Evolutionary conservation across 2,797 vertebrate species (phyloP), one percentile per base, ranked within the genome.

Genomic region (Parauchenoglanis punctatus): DNA sequence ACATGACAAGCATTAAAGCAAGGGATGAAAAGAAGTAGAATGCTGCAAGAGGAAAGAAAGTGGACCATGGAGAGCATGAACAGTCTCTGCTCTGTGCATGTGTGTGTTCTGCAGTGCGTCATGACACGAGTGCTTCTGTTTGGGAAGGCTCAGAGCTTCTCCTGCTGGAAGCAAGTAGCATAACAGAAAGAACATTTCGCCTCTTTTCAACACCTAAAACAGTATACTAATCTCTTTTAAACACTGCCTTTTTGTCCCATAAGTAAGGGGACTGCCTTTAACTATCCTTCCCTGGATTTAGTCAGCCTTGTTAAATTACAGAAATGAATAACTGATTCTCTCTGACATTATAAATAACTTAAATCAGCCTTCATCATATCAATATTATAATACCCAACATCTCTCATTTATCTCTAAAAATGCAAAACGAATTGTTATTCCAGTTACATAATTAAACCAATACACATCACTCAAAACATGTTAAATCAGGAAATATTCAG

Each of bases 151-250:
- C 73, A 52, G 89, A 91, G 90, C 91, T 90, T 88, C 91, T 87
- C 92, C 92, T 92, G 87, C 90, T 90, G 92, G 89, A 91, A n/a
- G 77, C 35, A 68, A 46, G 52, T 75, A 86, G 90, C 76, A 87
- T 86, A 68, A 85, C 91, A 92, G 81, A 80, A 49, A 81, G 44
- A 68, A 13, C 44, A 44, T 72, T 68, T 40, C 0, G 17, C 28
- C 49, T 70, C 44, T 10, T 77, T 61, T 28, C 52, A 72, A 46
- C 13, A 54, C 58, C 35, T 49, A 20, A 46, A 12, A 59, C 18
- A 68, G 56, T 52, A 31, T 7, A 73, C 52, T 25, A 13, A 83
- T 76, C 63, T 58, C 52, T 61, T 84, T 81, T 67, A 86, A 65
- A 20, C 35, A 31, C 10, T 11, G 7, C 40, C 40, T 31, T 63